phyloP scores from a whole-genome alignment of 2,888 invertebrate genomes.

The Hemistola chrysoprasaria region DNA sequence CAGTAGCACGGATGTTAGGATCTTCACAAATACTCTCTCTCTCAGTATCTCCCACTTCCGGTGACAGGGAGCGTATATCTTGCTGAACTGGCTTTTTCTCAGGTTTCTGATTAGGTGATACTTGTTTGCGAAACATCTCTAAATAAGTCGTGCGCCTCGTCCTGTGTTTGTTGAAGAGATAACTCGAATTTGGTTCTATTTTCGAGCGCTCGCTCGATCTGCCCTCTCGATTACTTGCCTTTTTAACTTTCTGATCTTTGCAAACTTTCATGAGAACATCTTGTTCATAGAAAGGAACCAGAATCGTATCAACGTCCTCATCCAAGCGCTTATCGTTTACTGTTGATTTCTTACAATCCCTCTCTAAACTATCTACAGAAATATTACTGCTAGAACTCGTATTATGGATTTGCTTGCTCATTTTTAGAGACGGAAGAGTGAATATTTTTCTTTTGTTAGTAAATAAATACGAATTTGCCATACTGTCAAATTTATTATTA shows the following conservation, averaged over 20 bases:
- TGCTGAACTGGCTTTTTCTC: slow-evolving; percentile 33
- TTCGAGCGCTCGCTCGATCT: slow-evolving; percentile 33
- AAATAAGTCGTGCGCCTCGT: slow-evolving; percentile 53
- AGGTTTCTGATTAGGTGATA: slow-evolving; percentile 35
- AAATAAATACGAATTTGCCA: slow-evolving; percentile 55
- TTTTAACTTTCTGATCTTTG: slow-evolving; percentile 48
- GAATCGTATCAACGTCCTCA: slow-evolving; percentile 65
- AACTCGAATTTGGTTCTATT: slow-evolving; percentile 43
- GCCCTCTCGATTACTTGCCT: slow-evolving; percentile 32
- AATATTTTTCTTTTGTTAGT: slow-evolving; percentile 50
- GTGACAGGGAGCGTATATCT: slow-evolving; percentile 67
- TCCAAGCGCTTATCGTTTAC: slow-evolving; percentile 37
- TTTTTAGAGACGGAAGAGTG: slow-evolving; percentile 41
- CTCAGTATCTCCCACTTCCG: slow-evolving; percentile 72
- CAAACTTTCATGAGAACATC: slow-evolving; percentile 70
- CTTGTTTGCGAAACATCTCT: slow-evolving; percentile 68
- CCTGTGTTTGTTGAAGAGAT: slow-evolving; percentile 60
- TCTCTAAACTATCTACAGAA: slow-evolving; percentile 68
- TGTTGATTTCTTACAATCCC: slow-evolving; percentile 42
- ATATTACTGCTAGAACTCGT: slow-evolving; percentile 55
- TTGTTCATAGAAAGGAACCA: slow-evolving; percentile 75
- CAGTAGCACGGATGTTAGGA: slow-evolving; percentile 37
- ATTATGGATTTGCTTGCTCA: slow-evolving; percentile 46
- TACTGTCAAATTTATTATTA: slow-evolving; percentile 43
- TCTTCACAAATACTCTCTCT: slow-evolving; percentile 63